These are phyloP conservation scores for Crenichthys baileyi DNA, from an alignment of 2,797 vertebrate genomes.

Conservation along the genomic window DNA sequence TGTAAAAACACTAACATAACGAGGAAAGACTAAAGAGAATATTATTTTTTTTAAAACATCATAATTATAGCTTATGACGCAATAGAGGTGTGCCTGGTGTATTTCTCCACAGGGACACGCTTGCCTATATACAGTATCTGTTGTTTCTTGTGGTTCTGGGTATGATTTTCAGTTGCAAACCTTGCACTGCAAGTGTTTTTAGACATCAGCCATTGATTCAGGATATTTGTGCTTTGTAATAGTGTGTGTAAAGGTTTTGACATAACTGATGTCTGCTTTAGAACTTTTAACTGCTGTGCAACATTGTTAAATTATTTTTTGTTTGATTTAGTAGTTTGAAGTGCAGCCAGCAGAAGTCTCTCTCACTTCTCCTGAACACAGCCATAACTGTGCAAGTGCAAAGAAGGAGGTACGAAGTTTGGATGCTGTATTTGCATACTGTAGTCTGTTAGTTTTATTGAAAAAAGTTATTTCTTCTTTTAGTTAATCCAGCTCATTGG, in stretches of 20 bases:
- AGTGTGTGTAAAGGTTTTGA: neutral
- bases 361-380: neutral
- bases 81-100: neutral
- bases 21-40: neutral
- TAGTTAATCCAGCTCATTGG: constrained; percentile 30
- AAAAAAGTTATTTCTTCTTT: constrained; percentile 9
- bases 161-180: neutral
- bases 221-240: neutral
- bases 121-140: neutral
- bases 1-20: constrained; percentile 20
- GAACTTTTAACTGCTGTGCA: neutral
- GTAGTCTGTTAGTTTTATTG: neutral
- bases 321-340: neutral
- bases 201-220: neutral
- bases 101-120: neutral
- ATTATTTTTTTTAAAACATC: no score
- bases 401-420: neutral
- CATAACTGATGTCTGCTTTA: neutral
- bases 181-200: neutral
- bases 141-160: neutral
- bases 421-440: neutral
- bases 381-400: neutral
- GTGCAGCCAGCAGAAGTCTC: neutral
- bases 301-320: neutral
- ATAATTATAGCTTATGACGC: neutral